Evolutionary conservation across 2,888 invertebrate species (phyloP), one percentile per base, ranked within the genome.

Genomic region (Argyresthia albistria): DNA sequence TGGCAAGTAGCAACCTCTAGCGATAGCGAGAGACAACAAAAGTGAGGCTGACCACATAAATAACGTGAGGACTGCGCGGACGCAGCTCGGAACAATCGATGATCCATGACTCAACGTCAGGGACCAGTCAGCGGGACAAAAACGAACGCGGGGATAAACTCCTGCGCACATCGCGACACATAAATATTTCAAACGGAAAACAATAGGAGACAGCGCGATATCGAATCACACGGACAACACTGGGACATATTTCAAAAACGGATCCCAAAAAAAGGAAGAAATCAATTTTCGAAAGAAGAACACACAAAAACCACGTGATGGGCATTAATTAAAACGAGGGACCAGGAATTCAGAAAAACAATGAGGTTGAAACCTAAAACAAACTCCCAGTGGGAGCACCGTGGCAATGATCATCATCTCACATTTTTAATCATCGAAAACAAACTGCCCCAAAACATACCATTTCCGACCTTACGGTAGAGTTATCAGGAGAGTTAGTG

Each of bases 311-410:
- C 82, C 77, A 82, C 84, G 88, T 87, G 88, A 87, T 81, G 80
- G 81, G 84, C 86, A 88, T 88, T 88, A 88, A 88, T 88, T 88
- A 88, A 88, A 88, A 86, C 76, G 80, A 83, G 83, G 81, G 79
- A 78, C 76, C 76, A 77, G 80, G 82, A 79, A 79, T 80, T 69
- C 81, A 80, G 79, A 84, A 84, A 84, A 84, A 84, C 82, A 84
- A 58, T 83, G 82, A 84, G 72, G 75, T 78, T 78, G n/a, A n/a
- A 15, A 11, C 14, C 8, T 10, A 35, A 50, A 50, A 50, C 50
- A 52, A 52, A 51, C 84, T 43, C 86, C 70, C 86, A 82, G 87
- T 83, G 82, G 84, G 86, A 78, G 81, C 83, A 75, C 76, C 75
- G 12, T 15, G 75, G 77, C 79, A 79, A 84, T 84, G 84, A 82